A percentile compares a stretch with the other conserved stretches of the same genome.
phyloP scores from a whole-genome alignment of 2,113 vertebrate species.

The Brachionichthys hirsutus region DNA sequence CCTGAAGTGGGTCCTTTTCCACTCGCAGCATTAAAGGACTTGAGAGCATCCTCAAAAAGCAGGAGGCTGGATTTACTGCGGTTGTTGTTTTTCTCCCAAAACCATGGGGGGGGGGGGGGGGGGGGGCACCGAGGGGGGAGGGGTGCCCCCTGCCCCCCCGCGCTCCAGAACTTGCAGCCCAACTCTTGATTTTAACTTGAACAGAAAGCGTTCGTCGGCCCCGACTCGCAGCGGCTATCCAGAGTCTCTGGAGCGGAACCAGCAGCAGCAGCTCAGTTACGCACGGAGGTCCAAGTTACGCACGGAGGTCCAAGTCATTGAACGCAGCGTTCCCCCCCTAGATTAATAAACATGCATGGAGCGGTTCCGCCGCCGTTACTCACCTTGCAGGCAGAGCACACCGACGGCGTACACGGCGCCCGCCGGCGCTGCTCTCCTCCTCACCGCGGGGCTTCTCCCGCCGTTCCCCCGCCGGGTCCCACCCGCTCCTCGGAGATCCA shows the following conservation, averaged over 20 bases:
- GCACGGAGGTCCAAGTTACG: constrained; percentile 36
- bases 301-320: constrained; percentile 13
- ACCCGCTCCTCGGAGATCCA: constrained; percentile 57
- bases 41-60: constrained; percentile 1
- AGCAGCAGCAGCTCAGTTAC: background rate
- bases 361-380: too few species aligned
- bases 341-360: too few species aligned
- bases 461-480: constrained; percentile 33
- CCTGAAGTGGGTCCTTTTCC: too few species aligned
- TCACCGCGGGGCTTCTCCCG: constrained; percentile 36
- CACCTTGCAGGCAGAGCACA: constrained; percentile 74
- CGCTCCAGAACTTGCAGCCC: constrained; percentile 14
- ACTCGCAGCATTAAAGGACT: background rate
- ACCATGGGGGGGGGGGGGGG: constrained; percentile 32
- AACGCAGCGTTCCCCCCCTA: too few species aligned
- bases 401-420: constrained; percentile 34
- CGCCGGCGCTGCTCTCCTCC: constrained; percentile 34
- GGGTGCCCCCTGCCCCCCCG: background rate
- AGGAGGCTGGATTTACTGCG: background rate
- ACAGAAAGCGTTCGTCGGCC: background rate
- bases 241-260: background rate
- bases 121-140: too few species aligned
- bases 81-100: background rate
- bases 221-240: too few species aligned
- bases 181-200: background rate